Conservation (phyloP, 2,113 vertebrate genomes). For the Dasyornis broadbenti region DNA sequence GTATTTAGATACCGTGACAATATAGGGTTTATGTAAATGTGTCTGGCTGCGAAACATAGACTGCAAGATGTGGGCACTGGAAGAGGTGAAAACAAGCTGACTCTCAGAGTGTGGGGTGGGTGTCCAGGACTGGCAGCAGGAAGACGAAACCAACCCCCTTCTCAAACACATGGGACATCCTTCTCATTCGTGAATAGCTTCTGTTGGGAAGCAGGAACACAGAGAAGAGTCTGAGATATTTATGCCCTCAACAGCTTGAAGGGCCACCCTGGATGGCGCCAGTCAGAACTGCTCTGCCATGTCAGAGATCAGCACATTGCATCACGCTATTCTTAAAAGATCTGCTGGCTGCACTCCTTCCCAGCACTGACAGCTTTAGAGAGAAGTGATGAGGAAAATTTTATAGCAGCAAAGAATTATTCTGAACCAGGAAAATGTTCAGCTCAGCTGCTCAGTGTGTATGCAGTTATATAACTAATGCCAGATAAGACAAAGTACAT, state of each 20-base stretch:
- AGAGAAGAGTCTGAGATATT: background rate
- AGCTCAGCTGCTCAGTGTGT: background rate
- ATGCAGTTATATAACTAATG: background rate
- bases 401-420: background rate
- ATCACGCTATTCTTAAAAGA: background rate
- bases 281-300: background rate
- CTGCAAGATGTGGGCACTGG: background rate
- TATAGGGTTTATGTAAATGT: background rate
- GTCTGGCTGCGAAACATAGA: background rate
- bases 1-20: background rate
- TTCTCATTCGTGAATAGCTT: background rate
- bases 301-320: background rate
- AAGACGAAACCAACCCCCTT: background rate
- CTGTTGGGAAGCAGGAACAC: background rate
- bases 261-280: rapidly evolving
- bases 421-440: background rate
- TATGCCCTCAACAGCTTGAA: background rate
- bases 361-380: rapidly evolving
- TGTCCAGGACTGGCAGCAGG: background rate
- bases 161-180: background rate
- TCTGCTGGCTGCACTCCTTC: background rate
- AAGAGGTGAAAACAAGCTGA: background rate
- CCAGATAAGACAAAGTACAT: background rate
- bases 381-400: background rate
- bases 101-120: rapidly evolving